Evolutionary conservation across 2,113 vertebrate genomes (phyloP), one percentile per base, ranked within the genome.

Genomic region (Mastomys coucha): DNA sequence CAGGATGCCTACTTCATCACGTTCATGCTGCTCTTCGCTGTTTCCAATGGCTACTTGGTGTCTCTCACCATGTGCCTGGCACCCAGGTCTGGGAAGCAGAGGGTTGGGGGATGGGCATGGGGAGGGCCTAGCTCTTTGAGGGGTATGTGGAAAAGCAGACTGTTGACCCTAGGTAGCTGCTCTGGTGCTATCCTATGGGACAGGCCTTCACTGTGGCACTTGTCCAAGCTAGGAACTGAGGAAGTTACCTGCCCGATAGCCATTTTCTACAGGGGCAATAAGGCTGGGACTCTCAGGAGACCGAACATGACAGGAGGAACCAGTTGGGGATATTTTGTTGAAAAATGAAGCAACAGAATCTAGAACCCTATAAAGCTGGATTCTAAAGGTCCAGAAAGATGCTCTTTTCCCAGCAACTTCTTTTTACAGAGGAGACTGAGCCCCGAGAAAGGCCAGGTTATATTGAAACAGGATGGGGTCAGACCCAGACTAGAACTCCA

Each of bases 1-100:
- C 98, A 99, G 49, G 99, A 99, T 0, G 97, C 85, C 7, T 97
- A 89, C 1, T 99, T 99, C 96, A 72, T 98, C 51, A 9, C 87
- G 42, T 99, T 99, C 98, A 99, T 99, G 99, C 31, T 97, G 4
- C 65, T 99, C 12, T 99, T 99, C 87, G 99, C 99, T 0, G 0
- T 99, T 81, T 99, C 99, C 98, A 99, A 99, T 0, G 99, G 99
- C 82, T 99, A 99, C 97, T 99, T 98, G 2, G 98, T 99, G 92
- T 99, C 99, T 86, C 98, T 99, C 17, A 99, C 99, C 97, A 99
- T 99, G 99, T 99, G 99, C 92, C 99, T 99, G 92, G 99, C 99
- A 0, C 99, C 99, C 33, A 99, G 99, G 99, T 99, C 96, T 14
- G 89, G 31, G 89, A 10, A 3, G 0, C 5, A 12, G 7, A 45